Evolutionary conservation across 2,888 invertebrate species (phyloP).

Genomic region (Lordiphosa andalusiaca): DNA sequence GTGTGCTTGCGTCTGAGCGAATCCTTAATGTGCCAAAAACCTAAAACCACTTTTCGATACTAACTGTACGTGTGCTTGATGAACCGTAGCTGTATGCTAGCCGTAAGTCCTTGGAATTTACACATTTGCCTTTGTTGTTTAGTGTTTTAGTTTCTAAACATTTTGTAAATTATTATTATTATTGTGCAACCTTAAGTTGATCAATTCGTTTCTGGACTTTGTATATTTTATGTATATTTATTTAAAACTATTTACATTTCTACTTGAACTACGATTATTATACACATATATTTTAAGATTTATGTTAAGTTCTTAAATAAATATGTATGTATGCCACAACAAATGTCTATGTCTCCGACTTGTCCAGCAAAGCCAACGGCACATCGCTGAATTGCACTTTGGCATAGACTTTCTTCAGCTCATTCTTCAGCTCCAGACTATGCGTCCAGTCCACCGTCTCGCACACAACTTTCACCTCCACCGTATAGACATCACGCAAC

Average conservation of each 20-base stretch:
- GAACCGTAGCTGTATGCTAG: slow-evolving; percentile 35
- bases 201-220: slow-evolving; percentile 35
- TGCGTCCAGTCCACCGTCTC: slow-evolving; percentile 93
- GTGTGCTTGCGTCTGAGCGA: slow-evolving; percentile 39
- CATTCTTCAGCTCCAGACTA: slow-evolving; percentile 83
- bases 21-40: slow-evolving; percentile 74
- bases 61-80: slow-evolving; percentile 47
- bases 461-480: slow-evolving; percentile 91
- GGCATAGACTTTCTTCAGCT: slow-evolving; percentile 82
- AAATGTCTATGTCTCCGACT: slow-evolving; percentile 10
- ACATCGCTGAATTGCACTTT: slow-evolving; percentile 82
- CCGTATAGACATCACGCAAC: slow-evolving; percentile 94
- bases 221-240: slow-evolving; percentile 60
- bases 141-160: slow-evolving; percentile 26
- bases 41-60: slow-evolving; percentile 39
- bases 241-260: slow-evolving; percentile 60
- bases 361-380: slow-evolving; percentile 75
- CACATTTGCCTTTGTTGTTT: slow-evolving; percentile 32
- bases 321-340: slow-evolving; percentile 32
- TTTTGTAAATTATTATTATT: slow-evolving; percentile 38
- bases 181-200: slow-evolving; percentile 28
- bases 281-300: slow-evolving; percentile 35
- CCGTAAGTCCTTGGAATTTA: slow-evolving; percentile 45
- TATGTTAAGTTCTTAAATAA: slow-evolving; percentile 50
- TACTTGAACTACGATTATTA: slow-evolving; percentile 44